Conservation (phyloP, 1,140 invertebrate species). For the Anoplophora glabripennis region DNA sequence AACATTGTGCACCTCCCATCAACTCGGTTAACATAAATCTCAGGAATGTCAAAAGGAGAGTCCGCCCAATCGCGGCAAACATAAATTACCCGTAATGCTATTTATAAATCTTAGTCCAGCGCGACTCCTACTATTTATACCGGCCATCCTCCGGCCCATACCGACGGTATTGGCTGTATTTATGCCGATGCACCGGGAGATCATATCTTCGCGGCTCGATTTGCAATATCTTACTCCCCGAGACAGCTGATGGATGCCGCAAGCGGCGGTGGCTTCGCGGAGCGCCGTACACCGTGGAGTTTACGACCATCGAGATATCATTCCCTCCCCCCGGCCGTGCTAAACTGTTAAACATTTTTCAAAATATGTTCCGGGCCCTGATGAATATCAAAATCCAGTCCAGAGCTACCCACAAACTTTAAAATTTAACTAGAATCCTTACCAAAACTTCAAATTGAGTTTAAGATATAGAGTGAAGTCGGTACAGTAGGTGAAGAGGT, state of each 20-base stretch:
- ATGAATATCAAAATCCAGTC: no score
- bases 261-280: neutral
- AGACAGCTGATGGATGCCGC: constrained; percentile 34
- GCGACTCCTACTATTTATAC: constrained; percentile 40
- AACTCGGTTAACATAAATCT: constrained; percentile 46
- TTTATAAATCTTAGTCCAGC: constrained; percentile 43
- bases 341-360: no score
- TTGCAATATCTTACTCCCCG: constrained; percentile 35
- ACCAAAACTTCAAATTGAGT: neutral
- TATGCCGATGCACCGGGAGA: constrained; percentile 32
- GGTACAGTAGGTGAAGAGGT: no score
- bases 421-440: no score
- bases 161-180: constrained; percentile 22
- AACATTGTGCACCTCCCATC: constrained; percentile 46
- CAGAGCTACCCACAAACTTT: no score
- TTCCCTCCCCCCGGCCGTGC: no score
- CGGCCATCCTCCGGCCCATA: constrained; percentile 28
- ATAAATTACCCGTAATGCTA: constrained; percentile 48
- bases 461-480: no score
- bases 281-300: no score
- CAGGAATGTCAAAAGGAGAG: constrained; percentile 44
- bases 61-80: constrained; percentile 45
- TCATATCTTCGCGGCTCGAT: constrained; percentile 33
- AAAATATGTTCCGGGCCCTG: no score
- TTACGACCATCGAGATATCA: no score